These are phyloP conservation scores for Thaumetopoea pityocampa DNA, from an alignment of 1,140 invertebrate genomes.

Conservation along the genomic window DNA sequence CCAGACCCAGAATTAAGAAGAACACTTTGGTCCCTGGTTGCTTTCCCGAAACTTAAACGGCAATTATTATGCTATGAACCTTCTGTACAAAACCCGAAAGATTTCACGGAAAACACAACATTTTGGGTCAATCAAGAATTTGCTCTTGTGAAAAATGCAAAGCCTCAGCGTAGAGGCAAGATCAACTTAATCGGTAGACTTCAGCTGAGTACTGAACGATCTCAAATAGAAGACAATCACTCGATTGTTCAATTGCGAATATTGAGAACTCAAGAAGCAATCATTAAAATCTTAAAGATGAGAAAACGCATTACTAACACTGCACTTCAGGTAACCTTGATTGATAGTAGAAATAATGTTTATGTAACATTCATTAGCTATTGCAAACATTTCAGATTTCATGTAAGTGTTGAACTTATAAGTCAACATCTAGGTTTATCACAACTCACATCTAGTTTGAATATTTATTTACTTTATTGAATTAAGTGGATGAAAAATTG, in stretches of 20 bases:
- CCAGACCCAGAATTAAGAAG: slow-evolving; percentile 96
- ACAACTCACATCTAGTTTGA: too few species aligned
- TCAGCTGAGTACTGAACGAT: slow-evolving; percentile 95
- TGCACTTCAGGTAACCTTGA: slow-evolving; percentile 87
- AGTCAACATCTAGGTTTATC: too few species aligned
- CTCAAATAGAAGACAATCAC: slow-evolving; percentile 97
- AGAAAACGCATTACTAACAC: slow-evolving; percentile 95
- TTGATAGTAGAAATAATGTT: neutral
- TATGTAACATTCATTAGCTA: too few species aligned
- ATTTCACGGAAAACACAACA: slow-evolving; percentile 93
- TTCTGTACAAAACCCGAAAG: slow-evolving; percentile 89
- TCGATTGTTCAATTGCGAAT: slow-evolving; percentile 97
- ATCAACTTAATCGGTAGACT: slow-evolving; percentile 95
- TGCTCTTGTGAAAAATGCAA: slow-evolving; percentile 92
- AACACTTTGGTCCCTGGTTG: slow-evolving; percentile 97
- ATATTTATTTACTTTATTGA: too few species aligned
- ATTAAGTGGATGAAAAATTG: too few species aligned
- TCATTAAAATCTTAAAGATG: slow-evolving; percentile 99
- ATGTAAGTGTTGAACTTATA: too few species aligned
- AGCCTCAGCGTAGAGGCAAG: slow-evolving; percentile 94
- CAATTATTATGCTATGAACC: slow-evolving; percentile 92
- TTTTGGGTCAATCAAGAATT: slow-evolving; percentile 99
- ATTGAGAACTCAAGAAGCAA: slow-evolving; percentile 94
- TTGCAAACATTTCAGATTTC: too few species aligned
- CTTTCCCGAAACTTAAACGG: slow-evolving; percentile 97